Evolutionary conservation across 1,140 invertebrate species (phyloP).

Genomic region (Neomicropteryx cornuta): DNA sequence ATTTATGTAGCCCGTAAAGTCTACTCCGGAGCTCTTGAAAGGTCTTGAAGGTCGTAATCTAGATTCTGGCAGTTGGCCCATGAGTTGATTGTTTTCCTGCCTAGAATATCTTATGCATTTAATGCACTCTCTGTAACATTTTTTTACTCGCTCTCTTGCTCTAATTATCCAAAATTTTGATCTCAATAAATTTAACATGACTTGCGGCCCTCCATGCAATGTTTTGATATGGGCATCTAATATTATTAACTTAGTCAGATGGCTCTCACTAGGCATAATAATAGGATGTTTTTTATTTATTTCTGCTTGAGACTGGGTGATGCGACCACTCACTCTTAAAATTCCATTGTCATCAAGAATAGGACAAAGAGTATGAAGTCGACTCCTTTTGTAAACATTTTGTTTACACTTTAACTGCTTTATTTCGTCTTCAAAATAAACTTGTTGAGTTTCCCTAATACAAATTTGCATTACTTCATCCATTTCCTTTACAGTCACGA

Average conservation of each 20-base stretch:
- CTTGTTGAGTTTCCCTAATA: too few relatives aligned
- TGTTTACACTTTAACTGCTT: too few relatives aligned
- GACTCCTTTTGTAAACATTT: too few relatives aligned
- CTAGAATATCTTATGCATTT: conserved; percentile 12
- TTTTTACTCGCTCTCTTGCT: conserved; percentile 12
- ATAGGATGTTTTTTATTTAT: conserved; percentile 15
- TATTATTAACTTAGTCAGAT: conserved; percentile 13
- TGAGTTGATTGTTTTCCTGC: conserved; percentile 10
- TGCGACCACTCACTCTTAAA: conserved; percentile 10
- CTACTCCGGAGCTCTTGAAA: conserved; percentile 18
- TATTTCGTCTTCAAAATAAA: too few relatives aligned
- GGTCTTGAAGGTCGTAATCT: conserved; percentile 14
- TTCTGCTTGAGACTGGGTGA: conserved; percentile 5
- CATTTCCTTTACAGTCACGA: too few relatives aligned
- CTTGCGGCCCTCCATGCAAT: conserved; percentile 20
- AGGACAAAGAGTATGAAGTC: conserved; percentile 1
- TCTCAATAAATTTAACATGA: conserved; percentile 17
- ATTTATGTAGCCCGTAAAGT: conserved; percentile 20
- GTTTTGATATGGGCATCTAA: conserved; percentile 16
- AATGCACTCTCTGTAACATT: conserved; percentile 17
- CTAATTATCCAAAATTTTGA: conserved; percentile 21
- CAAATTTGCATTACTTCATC: too few relatives aligned
- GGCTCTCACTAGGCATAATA: conserved; percentile 10
- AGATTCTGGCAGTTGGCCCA: conserved; percentile 16
- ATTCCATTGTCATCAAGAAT: conserved; percentile 4